A percentile compares a stretch with the other conserved stretches of the same genome.
These are phyloP conservation scores for Procavia capensis DNA, from an alignment of 2,113 vertebrate genomes.

Conservation along the genomic window DNA sequence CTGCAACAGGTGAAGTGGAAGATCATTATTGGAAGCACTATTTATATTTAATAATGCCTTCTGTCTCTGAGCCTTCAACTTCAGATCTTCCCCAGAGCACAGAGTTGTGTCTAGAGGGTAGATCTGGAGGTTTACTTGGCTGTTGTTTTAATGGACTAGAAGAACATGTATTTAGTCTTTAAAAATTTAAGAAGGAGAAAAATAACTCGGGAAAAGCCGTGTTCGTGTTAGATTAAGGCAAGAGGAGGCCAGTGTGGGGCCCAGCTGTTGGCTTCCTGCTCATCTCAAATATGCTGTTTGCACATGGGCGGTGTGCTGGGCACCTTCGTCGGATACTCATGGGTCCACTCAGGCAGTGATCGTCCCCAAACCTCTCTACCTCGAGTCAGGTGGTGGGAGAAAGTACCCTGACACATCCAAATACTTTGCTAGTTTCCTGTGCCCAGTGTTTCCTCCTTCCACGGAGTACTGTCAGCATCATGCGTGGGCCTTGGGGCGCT, in stretches of 20 bases:
- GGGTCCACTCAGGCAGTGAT: background rate
- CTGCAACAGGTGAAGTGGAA: background rate
- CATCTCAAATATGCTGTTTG: background rate
- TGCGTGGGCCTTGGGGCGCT: background rate
- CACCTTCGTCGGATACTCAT: background rate
- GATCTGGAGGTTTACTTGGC: background rate
- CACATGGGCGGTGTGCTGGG: background rate
- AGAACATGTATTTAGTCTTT: background rate
- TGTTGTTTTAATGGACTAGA: background rate
- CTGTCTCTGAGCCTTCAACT: background rate
- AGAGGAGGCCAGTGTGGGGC: fast-evolving
- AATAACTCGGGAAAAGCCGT: background rate
- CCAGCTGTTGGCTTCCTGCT: fast-evolving
- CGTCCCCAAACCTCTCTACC: background rate
- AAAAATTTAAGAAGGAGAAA: constrained; percentile 50
- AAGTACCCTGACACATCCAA: background rate
- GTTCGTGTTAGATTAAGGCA: background rate
- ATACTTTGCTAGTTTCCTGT: background rate
- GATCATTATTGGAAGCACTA: background rate
- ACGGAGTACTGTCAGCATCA: background rate
- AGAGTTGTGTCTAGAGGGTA: background rate
- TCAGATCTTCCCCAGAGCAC: background rate
- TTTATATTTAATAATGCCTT: background rate
- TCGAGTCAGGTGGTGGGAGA: background rate
- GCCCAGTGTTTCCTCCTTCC: background rate